Percentiles rank a stretch among this genome's conserved stretches.
These are phyloP conservation scores for Ginglymostoma cirratum DNA, from an alignment of 2,113 vertebrate species.

Conservation along the genomic window DNA sequence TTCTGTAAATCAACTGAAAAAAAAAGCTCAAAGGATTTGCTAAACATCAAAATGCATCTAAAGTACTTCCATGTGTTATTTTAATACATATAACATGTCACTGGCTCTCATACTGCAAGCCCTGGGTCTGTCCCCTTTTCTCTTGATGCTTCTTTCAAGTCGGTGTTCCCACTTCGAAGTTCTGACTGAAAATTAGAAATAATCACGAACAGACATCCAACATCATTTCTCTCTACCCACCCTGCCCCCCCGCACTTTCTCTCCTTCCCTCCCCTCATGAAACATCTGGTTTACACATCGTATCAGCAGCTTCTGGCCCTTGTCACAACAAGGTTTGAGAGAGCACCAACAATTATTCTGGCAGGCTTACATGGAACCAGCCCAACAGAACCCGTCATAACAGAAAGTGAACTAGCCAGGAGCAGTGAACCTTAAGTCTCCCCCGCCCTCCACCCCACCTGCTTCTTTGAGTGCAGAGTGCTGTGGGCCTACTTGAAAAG, in stretches of 20 bases:
- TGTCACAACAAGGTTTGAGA: conserved; percentile 20
- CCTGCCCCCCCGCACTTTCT: background rate
- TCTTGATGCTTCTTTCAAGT: conserved; percentile 61
- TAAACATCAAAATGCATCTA: conserved; percentile 56
- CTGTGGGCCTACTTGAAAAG: background rate
- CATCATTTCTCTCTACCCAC: conserved; percentile 39
- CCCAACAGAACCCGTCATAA: conserved; percentile 43
- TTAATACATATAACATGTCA: conserved; percentile 42
- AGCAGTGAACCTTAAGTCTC: background rate
- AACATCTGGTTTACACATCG: conserved; percentile 83
- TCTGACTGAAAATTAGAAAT: conserved; percentile 74
- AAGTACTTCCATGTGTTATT: conserved; percentile 63
- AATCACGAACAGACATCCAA: conserved; percentile 76
- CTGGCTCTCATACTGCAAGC: conserved; percentile 57
- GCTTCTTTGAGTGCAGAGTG: background rate
- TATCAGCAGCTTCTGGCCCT: conserved; percentile 48
- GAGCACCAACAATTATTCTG: conserved; percentile 10
- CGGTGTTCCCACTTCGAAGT: conserved; percentile 63
- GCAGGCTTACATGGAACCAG: conserved; percentile 45
- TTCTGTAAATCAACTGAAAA: conserved; percentile 35
- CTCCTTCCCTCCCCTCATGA: conserved; percentile 42
- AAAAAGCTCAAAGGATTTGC: conserved; percentile 45
- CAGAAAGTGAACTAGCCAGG: background rate
- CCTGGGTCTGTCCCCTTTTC: conserved; percentile 50
- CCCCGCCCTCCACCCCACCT: conserved; percentile 42